A percentile compares a stretch with the other conserved stretches of the same genome.
Evolutionary conservation across 1,140 invertebrate species (phyloP).

Genomic region (Harpegnathos saltator): DNA sequence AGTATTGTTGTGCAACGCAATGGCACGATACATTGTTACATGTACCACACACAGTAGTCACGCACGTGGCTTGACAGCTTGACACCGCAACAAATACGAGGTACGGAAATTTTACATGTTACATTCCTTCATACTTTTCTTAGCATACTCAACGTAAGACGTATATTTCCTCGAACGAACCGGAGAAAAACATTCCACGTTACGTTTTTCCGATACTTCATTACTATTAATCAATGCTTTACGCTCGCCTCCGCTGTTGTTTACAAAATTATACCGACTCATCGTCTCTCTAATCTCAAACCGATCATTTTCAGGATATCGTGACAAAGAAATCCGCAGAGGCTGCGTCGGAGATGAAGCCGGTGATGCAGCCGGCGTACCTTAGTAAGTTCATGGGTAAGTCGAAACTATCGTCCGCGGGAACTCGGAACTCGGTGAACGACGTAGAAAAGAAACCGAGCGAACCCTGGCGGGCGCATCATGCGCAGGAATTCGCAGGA

Average conservation of each 20-base stretch:
- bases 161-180: no score
- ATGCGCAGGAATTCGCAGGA: neutral
- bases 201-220: no score
- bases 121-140: neutral
- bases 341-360: slow-evolving; percentile 26
- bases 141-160: no score
- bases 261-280: neutral
- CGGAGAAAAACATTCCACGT: no score
- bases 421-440: neutral
- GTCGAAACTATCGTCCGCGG: neutral
- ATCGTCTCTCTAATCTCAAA: neutral
- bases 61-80: slow-evolving; percentile 16
- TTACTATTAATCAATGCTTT: neutral
- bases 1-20: slow-evolving; percentile 22
- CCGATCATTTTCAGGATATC: slow-evolving; percentile 33
- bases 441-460: slow-evolving; percentile 1
- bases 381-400: slow-evolving; percentile 21
- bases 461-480: slow-evolving; percentile 1
- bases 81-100: slow-evolving; percentile 27
- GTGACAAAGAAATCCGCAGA: slow-evolving; percentile 3
- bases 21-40: slow-evolving; percentile 25
- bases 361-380: neutral
- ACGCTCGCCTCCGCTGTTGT: neutral
- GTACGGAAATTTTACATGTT: slow-evolving; percentile 9
- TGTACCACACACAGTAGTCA: slow-evolving; percentile 42